A percentile compares a stretch with the other conserved stretches of the same genome.
phyloP scores from a whole-genome alignment of 2,113 vertebrate species.

The Carassius carassius region DNA sequence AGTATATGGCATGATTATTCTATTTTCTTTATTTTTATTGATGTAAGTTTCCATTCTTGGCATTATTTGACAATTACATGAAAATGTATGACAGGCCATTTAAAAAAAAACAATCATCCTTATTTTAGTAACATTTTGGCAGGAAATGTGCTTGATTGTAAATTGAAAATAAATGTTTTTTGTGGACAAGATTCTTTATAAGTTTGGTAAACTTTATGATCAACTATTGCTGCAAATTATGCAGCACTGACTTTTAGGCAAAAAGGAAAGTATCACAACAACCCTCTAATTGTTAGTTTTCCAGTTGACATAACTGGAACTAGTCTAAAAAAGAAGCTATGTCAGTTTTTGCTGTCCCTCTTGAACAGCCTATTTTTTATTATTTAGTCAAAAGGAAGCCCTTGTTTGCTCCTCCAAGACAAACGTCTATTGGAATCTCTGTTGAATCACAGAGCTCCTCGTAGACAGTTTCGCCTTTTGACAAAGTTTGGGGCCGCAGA shows the following conservation, averaged over 20 bases:
- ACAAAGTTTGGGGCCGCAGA: constrained; percentile 75
- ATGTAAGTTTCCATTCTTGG: background rate
- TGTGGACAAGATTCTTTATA: background rate
- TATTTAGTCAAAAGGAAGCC: constrained; percentile 72
- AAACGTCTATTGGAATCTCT: constrained; percentile 63
- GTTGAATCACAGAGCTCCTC: constrained; percentile 79
- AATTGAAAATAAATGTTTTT: background rate
- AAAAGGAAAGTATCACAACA: background rate
- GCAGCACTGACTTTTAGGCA: background rate
- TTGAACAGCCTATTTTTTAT: constrained; percentile 58
- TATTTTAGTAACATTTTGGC: background rate
- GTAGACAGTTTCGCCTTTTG: constrained; percentile 75
- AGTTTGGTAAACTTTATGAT: background rate
- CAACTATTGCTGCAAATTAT: background rate
- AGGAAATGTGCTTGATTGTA: too few species aligned
- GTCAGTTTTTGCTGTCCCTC: constrained; percentile 41
- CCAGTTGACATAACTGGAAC: constrained; percentile 39
- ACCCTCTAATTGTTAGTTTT: constrained; percentile 16
- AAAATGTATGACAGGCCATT: background rate
- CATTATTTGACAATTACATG: background rate
- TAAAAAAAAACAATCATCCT: background rate
- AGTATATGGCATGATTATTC: background rate
- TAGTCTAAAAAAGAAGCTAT: constrained; percentile 44
- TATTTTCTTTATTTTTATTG: background rate
- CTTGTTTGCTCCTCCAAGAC: constrained; percentile 65